These are phyloP conservation scores for Ophioninae sp. DNA, from an alignment of 2,888 invertebrate genomes.

Conservation along the genomic window DNA sequence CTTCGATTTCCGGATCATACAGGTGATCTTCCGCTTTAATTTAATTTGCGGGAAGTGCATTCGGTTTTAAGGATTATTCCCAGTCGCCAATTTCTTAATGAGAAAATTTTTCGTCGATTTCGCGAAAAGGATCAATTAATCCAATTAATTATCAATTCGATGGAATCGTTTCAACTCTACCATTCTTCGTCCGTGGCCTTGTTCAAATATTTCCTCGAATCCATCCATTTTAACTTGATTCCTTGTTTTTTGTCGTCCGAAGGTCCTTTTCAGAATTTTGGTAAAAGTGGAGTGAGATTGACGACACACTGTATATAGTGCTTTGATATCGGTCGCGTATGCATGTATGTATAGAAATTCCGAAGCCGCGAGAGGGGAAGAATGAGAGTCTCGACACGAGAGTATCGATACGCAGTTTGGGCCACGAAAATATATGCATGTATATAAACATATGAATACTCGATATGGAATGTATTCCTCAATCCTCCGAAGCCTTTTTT, in stretches of 20 bases:
- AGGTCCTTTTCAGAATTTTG: conserved; percentile 49
- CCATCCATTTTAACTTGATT: conserved; percentile 46
- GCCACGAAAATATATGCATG: conserved; percentile 28
- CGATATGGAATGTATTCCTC: conserved; percentile 20
- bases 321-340: conserved; percentile 33
- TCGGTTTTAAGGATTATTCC: no score
- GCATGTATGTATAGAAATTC: conserved; percentile 6
- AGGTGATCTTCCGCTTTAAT: no score
- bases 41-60: no score
- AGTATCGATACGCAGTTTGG: conserved; percentile 30
- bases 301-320: conserved; percentile 9
- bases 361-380: background rate
- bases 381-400: conserved; percentile 50
- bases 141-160: no score
- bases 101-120: no score
- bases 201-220: conserved; percentile 44
- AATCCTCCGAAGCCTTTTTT: conserved; percentile 16
- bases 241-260: conserved; percentile 20
- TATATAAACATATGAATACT: background rate
- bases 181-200: background rate
- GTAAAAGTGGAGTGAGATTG: conserved; percentile 38
- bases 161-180: no score
- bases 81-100: no score
- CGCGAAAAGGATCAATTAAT: no score
- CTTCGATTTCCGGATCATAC: no score